Evolutionary conservation across 1,140 invertebrate species (phyloP).

Genomic region (Mizuhopecten yessoensis): DNA sequence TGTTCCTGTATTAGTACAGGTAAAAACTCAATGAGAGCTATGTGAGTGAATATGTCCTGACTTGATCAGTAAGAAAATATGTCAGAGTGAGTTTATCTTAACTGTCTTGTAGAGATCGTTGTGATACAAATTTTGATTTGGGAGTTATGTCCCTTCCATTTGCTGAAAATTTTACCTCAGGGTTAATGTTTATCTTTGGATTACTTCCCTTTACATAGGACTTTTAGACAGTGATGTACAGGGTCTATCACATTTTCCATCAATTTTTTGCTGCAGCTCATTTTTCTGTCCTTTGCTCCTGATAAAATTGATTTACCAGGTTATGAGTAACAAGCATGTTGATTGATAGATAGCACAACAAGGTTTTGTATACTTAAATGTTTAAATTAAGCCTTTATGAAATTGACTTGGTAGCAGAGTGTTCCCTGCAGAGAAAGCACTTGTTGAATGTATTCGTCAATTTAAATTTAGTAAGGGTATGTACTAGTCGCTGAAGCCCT

Average conservation of each 20-base stretch:
- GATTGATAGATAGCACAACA: neutral
- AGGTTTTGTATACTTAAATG: neutral
- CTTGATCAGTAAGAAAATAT: too few species aligned
- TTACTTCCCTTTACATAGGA: neutral
- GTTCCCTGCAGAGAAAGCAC: neutral
- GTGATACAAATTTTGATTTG: neutral
- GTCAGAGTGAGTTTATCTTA: too few species aligned
- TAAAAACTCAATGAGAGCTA: too few species aligned
- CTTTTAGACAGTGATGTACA: neutral
- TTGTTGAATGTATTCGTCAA: neutral
- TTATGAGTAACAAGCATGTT: too few species aligned
- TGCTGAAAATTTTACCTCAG: neutral
- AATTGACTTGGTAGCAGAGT: neutral
- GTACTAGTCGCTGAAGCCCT: neutral
- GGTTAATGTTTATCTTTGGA: neutral
- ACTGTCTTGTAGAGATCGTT: too few species aligned
- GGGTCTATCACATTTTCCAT: too few species aligned
- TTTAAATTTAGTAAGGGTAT: neutral
- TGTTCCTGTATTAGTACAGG: too few species aligned
- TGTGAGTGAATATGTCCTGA: too few species aligned
- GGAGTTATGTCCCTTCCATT: slow-evolving; percentile 8
- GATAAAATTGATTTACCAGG: neutral
- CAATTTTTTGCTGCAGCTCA: too few species aligned
- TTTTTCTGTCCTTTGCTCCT: too few species aligned
- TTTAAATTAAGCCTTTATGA: neutral